Percentiles rank a stretch among this genome's conserved stretches.
These are phyloP conservation scores for Tortrix viridana DNA, from an alignment of 2,888 invertebrate genomes.

Conservation along the genomic window DNA sequence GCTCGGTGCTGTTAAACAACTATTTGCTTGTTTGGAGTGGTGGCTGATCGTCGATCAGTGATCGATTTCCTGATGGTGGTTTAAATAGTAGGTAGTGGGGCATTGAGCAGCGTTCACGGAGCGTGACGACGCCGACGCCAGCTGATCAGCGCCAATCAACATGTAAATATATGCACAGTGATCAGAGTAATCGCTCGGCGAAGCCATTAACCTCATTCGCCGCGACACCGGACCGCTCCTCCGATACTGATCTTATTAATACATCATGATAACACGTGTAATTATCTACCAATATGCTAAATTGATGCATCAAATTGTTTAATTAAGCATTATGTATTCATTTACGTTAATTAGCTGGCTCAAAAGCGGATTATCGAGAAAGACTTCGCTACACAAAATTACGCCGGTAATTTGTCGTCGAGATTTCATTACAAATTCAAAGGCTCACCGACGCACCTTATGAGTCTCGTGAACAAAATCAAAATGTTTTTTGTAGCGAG, in stretches of 20 bases:
- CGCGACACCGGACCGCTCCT: constrained; percentile 65
- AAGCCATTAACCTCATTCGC: constrained; percentile 77
- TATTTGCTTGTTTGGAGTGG: constrained; percentile 27
- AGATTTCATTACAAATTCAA: constrained; percentile 26
- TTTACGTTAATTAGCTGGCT: constrained; percentile 24
- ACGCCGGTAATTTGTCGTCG: constrained; percentile 26
- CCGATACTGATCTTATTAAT: constrained; percentile 65
- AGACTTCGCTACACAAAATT: constrained; percentile 22
- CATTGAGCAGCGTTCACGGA: constrained; percentile 18
- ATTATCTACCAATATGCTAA: constrained; percentile 31
- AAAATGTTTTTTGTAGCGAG: constrained; percentile 26
- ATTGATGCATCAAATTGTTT: constrained; percentile 32
- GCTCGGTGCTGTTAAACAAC: constrained; percentile 24
- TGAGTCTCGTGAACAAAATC: constrained; percentile 22
- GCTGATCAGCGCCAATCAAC: constrained; percentile 72
- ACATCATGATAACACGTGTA: constrained; percentile 46
- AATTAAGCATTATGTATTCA: constrained; percentile 31
- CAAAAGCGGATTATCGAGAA: constrained; percentile 21
- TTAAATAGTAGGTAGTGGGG: constrained; percentile 26
- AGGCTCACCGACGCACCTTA: constrained; percentile 10
- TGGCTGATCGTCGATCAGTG: too few species aligned
- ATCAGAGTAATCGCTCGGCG: constrained; percentile 74
- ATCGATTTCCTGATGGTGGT: constrained; percentile 28
- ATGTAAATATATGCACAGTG: constrained; percentile 81
- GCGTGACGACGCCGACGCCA: constrained; percentile 52